Base-by-base conservation (phyloP, 2,113 vertebrate species). In the Xenopus laevis region DNA sequence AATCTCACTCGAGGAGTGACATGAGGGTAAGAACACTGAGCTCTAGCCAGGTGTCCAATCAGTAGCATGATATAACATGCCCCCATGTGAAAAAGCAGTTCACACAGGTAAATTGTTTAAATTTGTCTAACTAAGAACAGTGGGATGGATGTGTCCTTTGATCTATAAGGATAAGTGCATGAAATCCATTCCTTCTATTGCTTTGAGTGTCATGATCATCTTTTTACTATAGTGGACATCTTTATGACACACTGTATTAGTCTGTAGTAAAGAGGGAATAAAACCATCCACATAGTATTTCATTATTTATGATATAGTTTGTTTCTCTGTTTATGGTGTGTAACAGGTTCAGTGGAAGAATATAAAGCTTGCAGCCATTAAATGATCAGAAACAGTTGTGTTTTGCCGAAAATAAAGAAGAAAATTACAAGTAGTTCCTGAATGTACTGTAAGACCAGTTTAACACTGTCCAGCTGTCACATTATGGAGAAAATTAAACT, bases 341-440 rank as follows among this genome's bases (percentile, higher is more conserved):
- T 80, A 74, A 79, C 80, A 74, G 60, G 9, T 77, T 72, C 80
- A 82, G 55, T 59, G 77, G 64, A 77, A 80, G 60, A 80, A 79
- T 80, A 81, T 82, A 84, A 86, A 86, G 76, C 83, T 83, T 83
- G 82, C 77, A 81, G 78, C 78, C 80, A 79, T 82, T 79, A 79
- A 79, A 70, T 84, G 82, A 86, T 86, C 71, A 72, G 73, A 84
- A 82, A 77, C 83, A 86, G 80, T 84, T 78, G 83, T 75, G 60
- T 82, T 73, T 78, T 61, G 75, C 60, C 50, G 47, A 67, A 62
- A 71, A 58, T 60, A 50, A 72, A 44, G 66, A 65, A 58, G 65
- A 45, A 12, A 61, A 45, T 81, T 79, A 40, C 8, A 40, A 40
- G 65, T 80, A 79, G 70, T 27, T 67, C 23, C 55, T 73, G 76